Evolutionary conservation across 2,797 vertebrate genomes (phyloP), one percentile per base, ranked within the genome.

Genomic region (Echiichthys vipera): DNA sequence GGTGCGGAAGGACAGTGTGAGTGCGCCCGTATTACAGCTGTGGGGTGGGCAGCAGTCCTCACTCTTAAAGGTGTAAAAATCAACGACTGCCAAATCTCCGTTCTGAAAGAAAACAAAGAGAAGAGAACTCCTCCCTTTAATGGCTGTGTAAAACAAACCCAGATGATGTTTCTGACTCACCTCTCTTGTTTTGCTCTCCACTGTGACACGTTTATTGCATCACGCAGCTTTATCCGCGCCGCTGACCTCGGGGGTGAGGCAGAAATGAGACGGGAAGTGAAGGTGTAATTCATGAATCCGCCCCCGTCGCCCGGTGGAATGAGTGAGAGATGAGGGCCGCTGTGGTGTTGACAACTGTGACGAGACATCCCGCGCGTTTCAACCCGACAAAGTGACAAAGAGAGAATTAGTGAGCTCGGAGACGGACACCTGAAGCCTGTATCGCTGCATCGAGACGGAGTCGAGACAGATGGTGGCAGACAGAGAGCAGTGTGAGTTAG

Each of bases 321-420:
- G 67, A 82, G 80, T 80, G 84, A 80, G 85, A 74, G 69, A 51
- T 71, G 71, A 81, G 55, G n/a, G 72, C 71, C 5, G 54, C 36
- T 22, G 80, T 37, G 67, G n/a, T 56, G 7, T 42, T 61, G 87
- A 88, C 84, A 71, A 64, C 59, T 61, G 56, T 77, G 89, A 88
- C 81, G 63, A 80, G 80, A 78, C 69, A n/a, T 42, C 67, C 54
- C 56, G 0, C n/a, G 68, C 65, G 87, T 86, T 84, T 58, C n/a
- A 69, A 57, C 67, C 73, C 87, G 86, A 89, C 75, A 75, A 57
- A 68, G 46, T 76, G 87, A 88, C 81, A 77, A n/a, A 54, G 68
- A 69, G 51, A 67, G 74, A 84, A 78, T 79, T 71, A 74, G 53
- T 71, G 80, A 78, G 58, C 61, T 30, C 1, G 53, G 65, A 56